Conservation (phyloP, 2,113 vertebrate species). For the Silurus meridionalis region DNA sequence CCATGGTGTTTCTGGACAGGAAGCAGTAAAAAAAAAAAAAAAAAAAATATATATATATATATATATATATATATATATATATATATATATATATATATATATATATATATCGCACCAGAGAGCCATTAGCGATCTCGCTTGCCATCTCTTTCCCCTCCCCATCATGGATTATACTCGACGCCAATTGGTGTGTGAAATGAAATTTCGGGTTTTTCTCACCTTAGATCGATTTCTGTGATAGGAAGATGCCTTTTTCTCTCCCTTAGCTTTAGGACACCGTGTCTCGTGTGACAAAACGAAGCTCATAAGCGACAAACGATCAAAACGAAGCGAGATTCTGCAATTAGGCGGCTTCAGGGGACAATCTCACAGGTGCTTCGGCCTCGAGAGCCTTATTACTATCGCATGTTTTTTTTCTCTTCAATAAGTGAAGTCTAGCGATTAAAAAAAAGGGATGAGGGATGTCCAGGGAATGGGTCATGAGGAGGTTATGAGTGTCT, state of each 20-base stretch:
- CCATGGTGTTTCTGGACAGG: not conserved
- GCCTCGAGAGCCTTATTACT: not conserved
- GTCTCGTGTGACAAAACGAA: conserved; percentile 25
- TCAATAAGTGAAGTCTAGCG: not conserved
- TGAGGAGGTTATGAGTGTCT: not conserved
- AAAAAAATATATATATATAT: not conserved
- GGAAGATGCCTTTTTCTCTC: conserved; percentile 1
- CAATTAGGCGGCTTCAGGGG: not conserved
- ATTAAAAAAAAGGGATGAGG: not conserved
- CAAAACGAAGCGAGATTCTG: not conserved
- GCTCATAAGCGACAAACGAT: not conserved
- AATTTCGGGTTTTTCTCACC: conserved; percentile 42
- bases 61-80: too few relatives aligned
- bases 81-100: too few relatives aligned
- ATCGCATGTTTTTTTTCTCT: not conserved
- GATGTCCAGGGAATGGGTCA: not conserved
- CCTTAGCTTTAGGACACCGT: conserved; percentile 18
- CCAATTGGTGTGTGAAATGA: conserved; percentile 56
- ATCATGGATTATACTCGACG: conserved; percentile 16
- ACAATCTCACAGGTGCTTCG: not conserved
- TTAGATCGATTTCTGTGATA: conserved; percentile 15
- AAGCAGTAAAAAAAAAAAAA: not conserved
- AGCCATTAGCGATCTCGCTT: conserved; percentile 3
- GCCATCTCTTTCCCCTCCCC: not conserved
- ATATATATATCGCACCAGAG: not conserved